A percentile compares a stretch with the other conserved stretches of the same genome.
Evolutionary conservation across 2,113 vertebrate genomes (phyloP).

Genomic region (Eidolon helvum): DNA sequence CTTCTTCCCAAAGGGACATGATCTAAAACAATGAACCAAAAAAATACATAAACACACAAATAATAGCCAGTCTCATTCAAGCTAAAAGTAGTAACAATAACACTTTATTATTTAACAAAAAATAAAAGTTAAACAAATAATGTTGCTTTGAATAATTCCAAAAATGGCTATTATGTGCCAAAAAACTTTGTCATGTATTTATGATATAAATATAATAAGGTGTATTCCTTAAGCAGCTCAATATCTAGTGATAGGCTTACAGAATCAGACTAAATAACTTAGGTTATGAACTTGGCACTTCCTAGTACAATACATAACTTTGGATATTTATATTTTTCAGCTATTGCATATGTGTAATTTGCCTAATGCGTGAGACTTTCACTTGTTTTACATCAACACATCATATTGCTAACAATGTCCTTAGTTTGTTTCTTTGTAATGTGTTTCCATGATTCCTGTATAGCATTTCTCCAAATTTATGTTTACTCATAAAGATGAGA

Average conservation of each 20-base stretch:
- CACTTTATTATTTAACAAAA: not conserved
- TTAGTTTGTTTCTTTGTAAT: not conserved
- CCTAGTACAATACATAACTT: not conserved
- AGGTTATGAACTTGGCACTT: not conserved
- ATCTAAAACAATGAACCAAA: not conserved
- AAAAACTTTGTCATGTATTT: not conserved
- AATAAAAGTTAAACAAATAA: not conserved
- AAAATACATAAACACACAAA: not conserved
- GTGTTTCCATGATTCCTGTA: not conserved
- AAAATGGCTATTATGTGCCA: not conserved
- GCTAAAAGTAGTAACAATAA: not conserved
- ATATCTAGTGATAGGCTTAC: not conserved
- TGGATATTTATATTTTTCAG: not conserved
- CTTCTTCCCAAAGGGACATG: not conserved
- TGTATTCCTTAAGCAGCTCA: not conserved
- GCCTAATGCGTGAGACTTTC: not conserved
- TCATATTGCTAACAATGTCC: not conserved
- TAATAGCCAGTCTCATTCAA: not conserved
- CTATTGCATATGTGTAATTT: not conserved
- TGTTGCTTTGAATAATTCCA: not conserved
- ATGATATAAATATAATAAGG: not conserved
- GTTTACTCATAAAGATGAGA: not conserved
- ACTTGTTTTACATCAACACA: not conserved
- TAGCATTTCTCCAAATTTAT: not conserved
- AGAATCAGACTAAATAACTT: not conserved